Conservation (phyloP, 2,888 invertebrate genomes). For the Pristionchus maxplancki region DNA sequence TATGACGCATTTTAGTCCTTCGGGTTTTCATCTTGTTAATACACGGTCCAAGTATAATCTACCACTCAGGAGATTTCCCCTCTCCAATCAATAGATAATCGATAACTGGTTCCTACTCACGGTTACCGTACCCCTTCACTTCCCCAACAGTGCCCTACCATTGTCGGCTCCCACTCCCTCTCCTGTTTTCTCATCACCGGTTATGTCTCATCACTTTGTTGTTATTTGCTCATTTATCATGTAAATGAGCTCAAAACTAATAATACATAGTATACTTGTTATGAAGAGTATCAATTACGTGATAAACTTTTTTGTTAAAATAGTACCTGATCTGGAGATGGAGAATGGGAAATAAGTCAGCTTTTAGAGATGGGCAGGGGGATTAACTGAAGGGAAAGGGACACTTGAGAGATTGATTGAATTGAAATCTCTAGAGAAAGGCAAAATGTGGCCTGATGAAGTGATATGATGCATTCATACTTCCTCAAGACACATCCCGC, state of each 20-base stretch:
- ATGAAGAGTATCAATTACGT: conserved; percentile 15
- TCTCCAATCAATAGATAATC: conserved; percentile 31
- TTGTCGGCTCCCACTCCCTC: not conserved
- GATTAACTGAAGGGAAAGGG: not conserved
- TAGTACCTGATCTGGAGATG: not conserved
- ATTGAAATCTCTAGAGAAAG: conserved; percentile 7
- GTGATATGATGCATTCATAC: not conserved
- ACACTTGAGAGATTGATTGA: not conserved
- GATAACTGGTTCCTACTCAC: conserved; percentile 25
- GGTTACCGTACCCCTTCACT: conserved; percentile 1
- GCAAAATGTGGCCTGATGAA: conserved; percentile 51
- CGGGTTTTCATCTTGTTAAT: conserved; percentile 32
- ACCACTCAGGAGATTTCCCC: conserved; percentile 31
- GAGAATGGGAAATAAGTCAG: not conserved
- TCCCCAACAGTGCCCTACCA: not conserved
- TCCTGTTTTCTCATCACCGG: conserved; percentile 8
- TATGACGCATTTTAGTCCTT: conserved; percentile 31
- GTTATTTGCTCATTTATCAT: conserved; percentile 32
- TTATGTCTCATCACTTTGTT: conserved; percentile 25
- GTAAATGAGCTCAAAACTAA: conserved; percentile 37
- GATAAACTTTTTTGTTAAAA: not conserved
- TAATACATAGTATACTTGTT: conserved; percentile 46
- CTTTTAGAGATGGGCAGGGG: not conserved
- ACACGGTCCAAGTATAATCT: conserved; percentile 20
- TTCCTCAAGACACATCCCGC: conserved; percentile 36